Evolutionary conservation across 1,140 invertebrate species (phyloP), one percentile per base, ranked within the genome.

Genomic region (Parasteatoda tepidariorum): DNA sequence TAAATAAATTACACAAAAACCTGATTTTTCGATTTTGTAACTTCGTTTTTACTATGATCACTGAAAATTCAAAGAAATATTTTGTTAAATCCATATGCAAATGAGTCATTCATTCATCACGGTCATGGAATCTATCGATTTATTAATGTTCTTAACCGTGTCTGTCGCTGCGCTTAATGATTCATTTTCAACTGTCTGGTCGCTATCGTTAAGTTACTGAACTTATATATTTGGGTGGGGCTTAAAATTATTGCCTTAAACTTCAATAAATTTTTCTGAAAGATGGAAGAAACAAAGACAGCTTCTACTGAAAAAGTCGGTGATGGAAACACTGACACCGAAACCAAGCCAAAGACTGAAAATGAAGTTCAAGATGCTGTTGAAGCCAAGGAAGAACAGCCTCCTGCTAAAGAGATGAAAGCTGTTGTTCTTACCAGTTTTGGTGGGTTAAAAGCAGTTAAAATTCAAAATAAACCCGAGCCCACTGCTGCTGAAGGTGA

Each of bases 381-480:
- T 5, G 83, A 78, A 79, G 66, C 66, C 13, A 74, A 62, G 11
- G 86, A 85, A 31, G 83, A 82, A n/a, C 79, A 67, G 33, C 91
- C 92, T 75, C 91, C 92, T 79, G 91, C 91, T 38, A 94, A 94
- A 89, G 94, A 95, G 89, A 95, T 95, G 94, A 91, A 93, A 89
- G 93, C 93, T 84, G 92, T 96, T 84, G 93, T 95, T 84, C 91
- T 96, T 76, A 94, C 93, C 70, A 93, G 93, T 86, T 96, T 95
- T 89, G 95, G 95, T 30, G 94, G 94, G 31, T 90, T 95, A 66
- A 95, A 95, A 88, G 93, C 93, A 88, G 92, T 96, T 86, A 95
- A 95, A 90, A 92, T 94, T 68, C 91, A 93, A 86, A 94, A 92
- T 88, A 95, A 94, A 88, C 93, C 94, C 15, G 94, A 95, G 88